A percentile compares a stretch with the other conserved stretches of the same genome.
Evolutionary conservation across 2,113 vertebrate genomes (phyloP).

Genomic region (Phaethon lepturus): DNA sequence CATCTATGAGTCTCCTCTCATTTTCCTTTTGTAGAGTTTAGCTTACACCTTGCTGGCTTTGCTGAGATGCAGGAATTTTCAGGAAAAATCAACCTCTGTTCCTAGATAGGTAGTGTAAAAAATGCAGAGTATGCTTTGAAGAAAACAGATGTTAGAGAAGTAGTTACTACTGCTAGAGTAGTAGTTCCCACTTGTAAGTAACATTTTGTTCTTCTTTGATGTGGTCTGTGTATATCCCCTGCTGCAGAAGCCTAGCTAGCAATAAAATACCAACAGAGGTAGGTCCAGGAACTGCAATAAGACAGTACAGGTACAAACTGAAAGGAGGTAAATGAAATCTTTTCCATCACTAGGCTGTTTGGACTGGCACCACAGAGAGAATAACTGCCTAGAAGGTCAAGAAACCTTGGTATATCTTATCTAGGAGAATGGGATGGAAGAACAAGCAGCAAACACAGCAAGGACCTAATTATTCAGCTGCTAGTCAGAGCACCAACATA

Average conservation of each 20-base stretch:
- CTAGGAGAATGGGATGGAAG: background rate
- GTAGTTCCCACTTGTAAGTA: constrained; percentile 19
- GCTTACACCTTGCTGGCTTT: background rate
- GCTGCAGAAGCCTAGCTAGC: background rate
- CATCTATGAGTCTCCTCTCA: background rate
- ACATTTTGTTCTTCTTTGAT: constrained; percentile 27
- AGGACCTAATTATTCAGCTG: background rate
- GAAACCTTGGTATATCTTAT: background rate
- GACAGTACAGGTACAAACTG: background rate
- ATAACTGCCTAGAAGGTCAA: background rate
- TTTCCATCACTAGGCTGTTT: background rate
- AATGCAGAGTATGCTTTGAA: background rate
- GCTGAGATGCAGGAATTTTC: background rate
- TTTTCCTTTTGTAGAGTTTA: background rate
- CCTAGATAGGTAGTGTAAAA: background rate
- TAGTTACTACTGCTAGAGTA: background rate
- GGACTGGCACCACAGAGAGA: background rate
- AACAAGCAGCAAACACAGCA: background rate
- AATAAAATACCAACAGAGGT: constrained; percentile 1
- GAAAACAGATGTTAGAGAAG: constrained; percentile 30
- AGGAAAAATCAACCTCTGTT: background rate
- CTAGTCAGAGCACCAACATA: background rate
- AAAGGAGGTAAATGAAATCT: constrained; percentile 50
- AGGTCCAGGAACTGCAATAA: background rate
- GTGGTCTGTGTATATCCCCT: background rate